Base-by-base conservation (phyloP, 2,113 vertebrate species). In the Notechis scutatus region DNA sequence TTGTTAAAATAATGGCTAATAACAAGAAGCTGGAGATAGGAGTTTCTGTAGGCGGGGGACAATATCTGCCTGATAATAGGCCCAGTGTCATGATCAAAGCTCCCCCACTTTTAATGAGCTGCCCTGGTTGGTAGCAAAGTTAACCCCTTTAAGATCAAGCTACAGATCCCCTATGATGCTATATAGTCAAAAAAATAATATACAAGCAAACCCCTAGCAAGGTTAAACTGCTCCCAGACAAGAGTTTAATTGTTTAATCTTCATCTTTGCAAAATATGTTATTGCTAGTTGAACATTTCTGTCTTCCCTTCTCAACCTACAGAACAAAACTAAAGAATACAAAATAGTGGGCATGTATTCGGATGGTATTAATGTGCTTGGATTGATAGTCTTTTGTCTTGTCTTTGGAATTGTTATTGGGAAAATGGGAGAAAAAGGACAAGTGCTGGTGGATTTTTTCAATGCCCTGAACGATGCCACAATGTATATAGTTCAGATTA, bases 401-500 rank as follows among this genome's bases (percentile, higher is more conserved):
- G 98, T 98, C 20, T 99, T 99, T 87, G 99, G 99, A 95, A 95
- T 99, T 1, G 98, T 99, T 95, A 99, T 99, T 21, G 99, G 99
- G 39, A 98, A 99, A 96, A 99, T 99, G 99, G 99, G 99, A 39
- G 98, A 99, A 93, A 98, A 98, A 88, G 99, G 99, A 21, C 98
- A 98, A 86, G 98, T 99, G 93, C 97, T 99, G 89, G 96, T 99
- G 95, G 99, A 99, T 64, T 99, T 99, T 89, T 99, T 99, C 93
- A 99, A 98, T n/a, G 99, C 99, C 0, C 93, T 99, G 91, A 99
- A 99, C 0, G 99, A 99, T 57, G 99, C 99, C 55, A 99, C 99
- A 54, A 99, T 99, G 99, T 98, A 98, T 95, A 98, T 99, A 12
- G 99, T 99, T 92, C 98, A 99, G 89, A 99, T 99, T 94, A 99